A percentile compares a stretch with the other conserved stretches of the same genome.
phyloP scores from a whole-genome alignment of 1,140 invertebrate species.

The Agrilus planipennis region DNA sequence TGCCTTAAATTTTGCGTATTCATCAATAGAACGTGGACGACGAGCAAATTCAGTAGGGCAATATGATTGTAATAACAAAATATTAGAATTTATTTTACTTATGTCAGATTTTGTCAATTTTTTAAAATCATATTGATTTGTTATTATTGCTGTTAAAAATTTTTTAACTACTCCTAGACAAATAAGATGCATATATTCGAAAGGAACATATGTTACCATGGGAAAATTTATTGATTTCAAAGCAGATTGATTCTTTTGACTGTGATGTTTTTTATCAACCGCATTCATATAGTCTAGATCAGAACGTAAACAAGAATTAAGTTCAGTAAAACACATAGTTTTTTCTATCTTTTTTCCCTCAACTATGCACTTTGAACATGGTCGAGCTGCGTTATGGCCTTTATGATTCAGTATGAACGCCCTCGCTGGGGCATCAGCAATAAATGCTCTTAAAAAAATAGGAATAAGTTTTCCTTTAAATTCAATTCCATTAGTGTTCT shows the following conservation, averaged over 20 bases:
- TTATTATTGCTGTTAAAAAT: too few relatives aligned
- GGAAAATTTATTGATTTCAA: too few relatives aligned
- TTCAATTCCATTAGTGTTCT: not conserved
- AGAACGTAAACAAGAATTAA: too few relatives aligned
- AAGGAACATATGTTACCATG: slow-evolving; percentile 1
- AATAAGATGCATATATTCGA: slow-evolving; percentile 5
- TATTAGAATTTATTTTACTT: not conserved
- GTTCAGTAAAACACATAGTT: too few relatives aligned
- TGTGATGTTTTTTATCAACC: too few relatives aligned
- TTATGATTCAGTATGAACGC: not conserved
- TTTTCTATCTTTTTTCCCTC: slow-evolving; percentile 2
- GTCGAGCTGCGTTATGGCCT: not conserved
- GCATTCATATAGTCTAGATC: too few relatives aligned
- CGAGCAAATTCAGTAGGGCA: slow-evolving; percentile 11
- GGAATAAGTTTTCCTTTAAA: not conserved
- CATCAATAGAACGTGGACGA: slow-evolving; percentile 11
- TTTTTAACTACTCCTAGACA: slow-evolving; percentile 7
- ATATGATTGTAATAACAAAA: not conserved
- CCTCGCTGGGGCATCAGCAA: not conserved
- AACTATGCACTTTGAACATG: not conserved
- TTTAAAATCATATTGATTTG: not conserved
- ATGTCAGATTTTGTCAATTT: not conserved
- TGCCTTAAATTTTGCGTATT: slow-evolving; percentile 13
- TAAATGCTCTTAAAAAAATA: not conserved
- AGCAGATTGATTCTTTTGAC: too few relatives aligned